Evolutionary conservation across 2,113 vertebrate genomes (phyloP).

Genomic region (Rhagologus leucostigma): DNA sequence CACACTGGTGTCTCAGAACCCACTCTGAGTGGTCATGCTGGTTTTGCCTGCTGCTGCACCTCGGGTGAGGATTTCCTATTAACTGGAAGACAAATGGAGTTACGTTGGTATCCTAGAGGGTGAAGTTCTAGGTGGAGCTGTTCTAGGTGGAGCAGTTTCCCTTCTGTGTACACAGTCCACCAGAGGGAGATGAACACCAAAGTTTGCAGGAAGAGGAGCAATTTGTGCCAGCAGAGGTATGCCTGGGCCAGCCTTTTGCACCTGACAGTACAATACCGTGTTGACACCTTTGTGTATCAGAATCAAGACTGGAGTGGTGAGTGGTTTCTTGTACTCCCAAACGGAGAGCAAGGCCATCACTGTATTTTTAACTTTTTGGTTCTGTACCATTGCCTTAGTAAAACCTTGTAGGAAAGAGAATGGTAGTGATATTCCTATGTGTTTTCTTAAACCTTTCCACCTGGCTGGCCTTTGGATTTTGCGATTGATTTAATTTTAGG

Average conservation of each 20-base stretch:
- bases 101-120: background rate
- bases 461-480: background rate
- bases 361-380: background rate
- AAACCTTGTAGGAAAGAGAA: background rate
- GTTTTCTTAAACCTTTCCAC: background rate
- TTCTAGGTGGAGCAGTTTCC: background rate
- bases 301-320: background rate
- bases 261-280: background rate
- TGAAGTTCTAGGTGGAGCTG: background rate
- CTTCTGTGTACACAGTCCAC: background rate
- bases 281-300: background rate
- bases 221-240: background rate
- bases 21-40: background rate
- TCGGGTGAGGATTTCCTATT: background rate
- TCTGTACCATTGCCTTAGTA: background rate
- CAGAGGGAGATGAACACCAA: conserved; percentile 13
- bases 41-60: background rate
- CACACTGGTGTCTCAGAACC: background rate
- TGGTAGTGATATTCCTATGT: background rate
- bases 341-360: background rate
- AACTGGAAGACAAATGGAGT: background rate
- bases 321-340: background rate
- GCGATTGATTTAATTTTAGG: background rate
- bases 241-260: background rate
- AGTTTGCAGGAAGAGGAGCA: background rate